A percentile compares a stretch with the other conserved stretches of the same genome.
Evolutionary conservation across 2,888 invertebrate species (phyloP).

Genomic region (Tineola bisselliella): DNA sequence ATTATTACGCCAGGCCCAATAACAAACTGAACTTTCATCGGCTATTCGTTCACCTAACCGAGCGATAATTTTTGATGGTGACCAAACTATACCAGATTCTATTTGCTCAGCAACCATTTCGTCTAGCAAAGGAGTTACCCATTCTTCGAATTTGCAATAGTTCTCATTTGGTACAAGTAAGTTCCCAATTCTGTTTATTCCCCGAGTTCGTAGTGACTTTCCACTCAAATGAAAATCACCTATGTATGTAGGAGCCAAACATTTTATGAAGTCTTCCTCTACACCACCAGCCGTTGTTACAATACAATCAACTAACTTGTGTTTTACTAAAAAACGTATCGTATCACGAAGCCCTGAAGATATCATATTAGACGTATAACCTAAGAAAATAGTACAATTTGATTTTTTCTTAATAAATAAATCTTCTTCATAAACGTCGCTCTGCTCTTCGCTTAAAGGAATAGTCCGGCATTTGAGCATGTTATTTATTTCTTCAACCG

Average conservation of each 20-base stretch:
- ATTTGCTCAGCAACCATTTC: slow-evolving; percentile 90
- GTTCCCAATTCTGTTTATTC: slow-evolving; percentile 89
- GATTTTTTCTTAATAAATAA: slow-evolving; percentile 79
- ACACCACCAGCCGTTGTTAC: slow-evolving; percentile 98
- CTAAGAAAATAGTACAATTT: slow-evolving; percentile 95
- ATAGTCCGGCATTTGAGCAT: slow-evolving; percentile 84
- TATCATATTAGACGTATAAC: slow-evolving; percentile 97
- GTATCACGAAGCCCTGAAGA: slow-evolving; percentile 95
- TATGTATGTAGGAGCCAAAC: slow-evolving; percentile 91
- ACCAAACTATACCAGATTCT: slow-evolving; percentile 80
- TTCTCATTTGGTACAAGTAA: slow-evolving; percentile 97
- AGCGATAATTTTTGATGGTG: slow-evolving; percentile 73
- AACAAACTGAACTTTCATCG: slow-evolving; percentile 91
- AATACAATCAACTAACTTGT: slow-evolving; percentile 88
- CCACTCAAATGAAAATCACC: slow-evolving; percentile 92
- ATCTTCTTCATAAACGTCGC: slow-evolving; percentile 78
- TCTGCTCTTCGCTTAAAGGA: slow-evolving; percentile 73
- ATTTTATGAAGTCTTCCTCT: slow-evolving; percentile 99
- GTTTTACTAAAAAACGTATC: slow-evolving; percentile 75
- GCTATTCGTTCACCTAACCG: slow-evolving; percentile 91
- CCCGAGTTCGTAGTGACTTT: slow-evolving; percentile 79
- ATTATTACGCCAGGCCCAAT: slow-evolving; percentile 96
- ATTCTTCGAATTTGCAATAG: slow-evolving; percentile 97
- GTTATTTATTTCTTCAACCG: slow-evolving; percentile 89
- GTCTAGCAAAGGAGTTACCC: slow-evolving; percentile 94